Evolutionary conservation across 2,113 vertebrate species (phyloP).

Genomic region (Pygoscelis antarcticus): DNA sequence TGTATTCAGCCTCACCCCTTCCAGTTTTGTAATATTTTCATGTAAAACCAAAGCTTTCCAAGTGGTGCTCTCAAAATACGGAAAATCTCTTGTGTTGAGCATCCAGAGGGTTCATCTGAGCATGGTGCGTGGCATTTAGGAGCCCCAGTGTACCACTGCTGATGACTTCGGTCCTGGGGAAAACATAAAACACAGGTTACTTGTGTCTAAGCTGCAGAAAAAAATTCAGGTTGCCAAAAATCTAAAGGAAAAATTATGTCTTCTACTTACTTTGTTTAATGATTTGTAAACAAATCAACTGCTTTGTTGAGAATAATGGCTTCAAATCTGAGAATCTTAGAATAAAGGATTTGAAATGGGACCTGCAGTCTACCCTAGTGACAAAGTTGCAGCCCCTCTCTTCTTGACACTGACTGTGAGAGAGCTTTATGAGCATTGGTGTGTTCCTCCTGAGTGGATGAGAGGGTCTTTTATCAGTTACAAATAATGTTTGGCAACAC

Average conservation of each 20-base stretch:
- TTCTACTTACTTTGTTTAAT: not conserved
- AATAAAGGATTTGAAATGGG: not conserved
- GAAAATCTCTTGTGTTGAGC: not conserved
- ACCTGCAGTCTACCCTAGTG: not conserved
- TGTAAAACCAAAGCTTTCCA: not conserved
- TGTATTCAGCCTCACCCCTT: not conserved
- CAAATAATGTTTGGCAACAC: not conserved
- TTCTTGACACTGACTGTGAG: not conserved
- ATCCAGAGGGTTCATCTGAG: not conserved
- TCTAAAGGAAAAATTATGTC: not conserved
- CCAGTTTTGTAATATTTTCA: not conserved
- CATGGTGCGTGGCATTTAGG: not conserved
- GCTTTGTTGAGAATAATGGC: not conserved
- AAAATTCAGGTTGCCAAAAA: not conserved
- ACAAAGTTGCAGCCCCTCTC: not conserved
- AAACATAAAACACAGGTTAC: not conserved
- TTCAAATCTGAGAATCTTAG: not conserved
- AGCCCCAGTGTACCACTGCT: not conserved
- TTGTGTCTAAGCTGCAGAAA: not conserved
- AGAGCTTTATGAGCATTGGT: not conserved
- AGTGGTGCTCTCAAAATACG: not conserved
- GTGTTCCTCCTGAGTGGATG: not conserved
- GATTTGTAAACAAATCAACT: not conserved
- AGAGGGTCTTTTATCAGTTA: not conserved
- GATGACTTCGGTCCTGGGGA: not conserved